Evolutionary conservation across 2,797 vertebrate species (phyloP).

Genomic region (Microctenopoma steveboyesi): DNA sequence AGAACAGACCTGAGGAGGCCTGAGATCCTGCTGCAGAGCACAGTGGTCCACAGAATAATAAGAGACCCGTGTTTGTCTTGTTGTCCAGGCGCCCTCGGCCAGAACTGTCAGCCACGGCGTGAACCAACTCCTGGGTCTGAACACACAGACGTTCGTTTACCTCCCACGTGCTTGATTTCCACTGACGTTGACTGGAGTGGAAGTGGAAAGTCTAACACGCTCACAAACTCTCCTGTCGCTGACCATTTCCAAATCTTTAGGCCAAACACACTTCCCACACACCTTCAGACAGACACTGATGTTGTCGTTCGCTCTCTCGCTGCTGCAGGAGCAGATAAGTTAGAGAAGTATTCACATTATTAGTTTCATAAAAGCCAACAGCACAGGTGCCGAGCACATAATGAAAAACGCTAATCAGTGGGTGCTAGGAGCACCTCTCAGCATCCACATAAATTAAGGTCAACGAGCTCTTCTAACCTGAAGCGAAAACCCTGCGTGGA

Average conservation of each 20-base stretch:
- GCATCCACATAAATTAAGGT: not conserved
- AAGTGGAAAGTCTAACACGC: constrained; percentile 57
- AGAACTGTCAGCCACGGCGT: constrained; percentile 57
- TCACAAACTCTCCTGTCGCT: not conserved
- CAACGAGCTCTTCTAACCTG: not conserved
- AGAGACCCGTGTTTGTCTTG: not conserved
- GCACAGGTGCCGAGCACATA: not conserved
- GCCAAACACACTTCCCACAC: too few species aligned
- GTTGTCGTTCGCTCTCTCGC: too few species aligned
- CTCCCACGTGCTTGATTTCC: constrained; percentile 45
- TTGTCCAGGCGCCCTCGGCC: constrained; percentile 51
- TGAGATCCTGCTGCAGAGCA: too few species aligned
- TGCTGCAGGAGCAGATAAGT: too few species aligned
- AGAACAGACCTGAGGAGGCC: too few species aligned
- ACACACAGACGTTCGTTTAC: constrained; percentile 58
- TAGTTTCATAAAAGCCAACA: not conserved
- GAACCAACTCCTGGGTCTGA: constrained; percentile 59
- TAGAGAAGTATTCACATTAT: too few species aligned
- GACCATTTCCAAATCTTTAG: too few species aligned
- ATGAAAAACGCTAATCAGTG: too few species aligned
- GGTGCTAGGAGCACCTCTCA: not conserved
- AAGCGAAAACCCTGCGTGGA: not conserved
- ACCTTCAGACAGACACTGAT: too few species aligned
- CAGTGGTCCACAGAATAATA: too few species aligned
- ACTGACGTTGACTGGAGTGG: constrained; percentile 41